phyloP scores from a whole-genome alignment of 2,113 vertebrate genomes.

The Elephas maximus region DNA sequence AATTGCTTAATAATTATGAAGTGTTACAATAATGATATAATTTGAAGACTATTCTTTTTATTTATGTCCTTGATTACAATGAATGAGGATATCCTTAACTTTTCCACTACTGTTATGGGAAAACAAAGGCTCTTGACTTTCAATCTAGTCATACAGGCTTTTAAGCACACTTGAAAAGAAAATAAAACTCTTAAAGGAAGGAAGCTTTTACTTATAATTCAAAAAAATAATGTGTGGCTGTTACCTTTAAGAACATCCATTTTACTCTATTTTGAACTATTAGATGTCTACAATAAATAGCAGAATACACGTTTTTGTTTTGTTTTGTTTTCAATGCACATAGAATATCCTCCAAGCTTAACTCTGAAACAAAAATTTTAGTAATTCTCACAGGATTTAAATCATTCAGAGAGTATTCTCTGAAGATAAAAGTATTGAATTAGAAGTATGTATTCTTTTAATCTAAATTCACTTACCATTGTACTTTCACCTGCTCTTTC shows the following conservation, averaged over 20 bases:
- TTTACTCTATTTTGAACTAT: not conserved
- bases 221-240: not conserved
- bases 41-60: not conserved
- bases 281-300: not conserved
- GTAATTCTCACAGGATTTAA: not conserved
- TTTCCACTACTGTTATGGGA: not conserved
- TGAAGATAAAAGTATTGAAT: not conserved
- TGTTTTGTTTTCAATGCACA: not conserved
- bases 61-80: not conserved
- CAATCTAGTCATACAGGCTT: not conserved
- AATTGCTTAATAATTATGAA: not conserved
- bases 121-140: slow-evolving; percentile 35
- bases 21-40: no score
- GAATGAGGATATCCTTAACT: not conserved
- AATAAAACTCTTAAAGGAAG: not conserved
- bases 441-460: not conserved
- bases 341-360: not conserved
- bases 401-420: not conserved
- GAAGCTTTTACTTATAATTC: not conserved
- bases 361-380: not conserved
- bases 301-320: not conserved
- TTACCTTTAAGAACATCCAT: not conserved
- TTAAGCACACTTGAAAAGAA: not conserved
- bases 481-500: not conserved
- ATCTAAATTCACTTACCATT: not conserved